These are phyloP conservation scores for Mythimna pallens DNA, from an alignment of 2,888 invertebrate genomes.

Conservation along the genomic window DNA sequence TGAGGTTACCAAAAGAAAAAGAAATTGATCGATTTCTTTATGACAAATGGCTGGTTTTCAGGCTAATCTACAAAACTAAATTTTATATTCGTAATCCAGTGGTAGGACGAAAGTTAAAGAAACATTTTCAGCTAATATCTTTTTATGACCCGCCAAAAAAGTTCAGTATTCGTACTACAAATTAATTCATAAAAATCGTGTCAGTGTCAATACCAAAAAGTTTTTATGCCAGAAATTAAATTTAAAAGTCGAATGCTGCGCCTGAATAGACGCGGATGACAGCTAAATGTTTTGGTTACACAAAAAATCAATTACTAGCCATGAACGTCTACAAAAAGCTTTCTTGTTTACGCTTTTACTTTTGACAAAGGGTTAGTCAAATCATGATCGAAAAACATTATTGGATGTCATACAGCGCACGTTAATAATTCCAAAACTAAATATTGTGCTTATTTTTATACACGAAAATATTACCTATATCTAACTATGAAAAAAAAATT, in stretches of 20 bases:
- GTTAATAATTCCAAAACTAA: conserved; percentile 20
- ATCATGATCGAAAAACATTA: conserved; percentile 28
- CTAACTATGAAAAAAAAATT: too few species aligned
- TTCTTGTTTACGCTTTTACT: conserved; percentile 52
- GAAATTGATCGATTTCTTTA: background rate
- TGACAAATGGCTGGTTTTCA: background rate
- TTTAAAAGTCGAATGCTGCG: conserved; percentile 43
- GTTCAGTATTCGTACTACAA: background rate
- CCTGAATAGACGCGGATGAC: conserved; percentile 34
- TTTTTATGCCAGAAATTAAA: conserved; percentile 24
- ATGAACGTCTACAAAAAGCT: conserved; percentile 43
- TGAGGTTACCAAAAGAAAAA: too few species aligned
- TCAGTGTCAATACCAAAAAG: conserved; percentile 2
- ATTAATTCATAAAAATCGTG: conserved; percentile 4
- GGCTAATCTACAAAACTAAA: background rate
- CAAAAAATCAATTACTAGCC: conserved; percentile 50
- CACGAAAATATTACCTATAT: background rate
- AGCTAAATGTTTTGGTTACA: conserved; percentile 39
- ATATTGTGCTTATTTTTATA: background rate
- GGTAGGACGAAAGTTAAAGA: background rate
- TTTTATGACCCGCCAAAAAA: background rate
- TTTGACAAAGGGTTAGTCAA: conserved; percentile 36
- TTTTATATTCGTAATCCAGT: too few species aligned
- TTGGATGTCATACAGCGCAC: conserved; percentile 26
- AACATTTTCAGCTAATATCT: background rate